These are phyloP conservation scores for Drosophila birchii DNA, from an alignment of 2,888 invertebrate species.

Conservation along the genomic window DNA sequence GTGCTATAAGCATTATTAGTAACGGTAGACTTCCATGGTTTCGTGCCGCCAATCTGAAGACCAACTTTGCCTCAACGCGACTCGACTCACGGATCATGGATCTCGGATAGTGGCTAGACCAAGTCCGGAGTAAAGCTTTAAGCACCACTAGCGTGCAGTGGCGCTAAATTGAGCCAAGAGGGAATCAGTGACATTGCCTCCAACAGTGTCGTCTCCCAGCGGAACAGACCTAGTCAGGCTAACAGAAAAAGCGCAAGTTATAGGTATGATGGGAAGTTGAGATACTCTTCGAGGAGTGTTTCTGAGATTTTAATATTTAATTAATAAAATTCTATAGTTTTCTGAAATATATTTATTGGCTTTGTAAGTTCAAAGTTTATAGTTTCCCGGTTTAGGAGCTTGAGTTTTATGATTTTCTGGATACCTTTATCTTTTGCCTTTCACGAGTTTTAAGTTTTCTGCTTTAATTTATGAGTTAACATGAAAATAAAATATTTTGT, in stretches of 20 bases:
- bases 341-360: not conserved
- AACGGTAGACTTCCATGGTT: conserved; percentile 66
- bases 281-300: conserved; percentile 30
- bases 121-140: conserved; percentile 9
- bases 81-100: conserved; percentile 38
- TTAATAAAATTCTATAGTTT: too few relatives aligned
- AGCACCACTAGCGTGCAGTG: conserved; percentile 65
- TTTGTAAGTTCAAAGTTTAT: not conserved
- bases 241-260: conserved; percentile 11
- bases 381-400: accelerated
- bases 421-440: too few relatives aligned
- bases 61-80: conserved; percentile 18
- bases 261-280: not conserved
- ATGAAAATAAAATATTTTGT: too few relatives aligned
- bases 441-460: too few relatives aligned
- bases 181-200: conserved; percentile 56
- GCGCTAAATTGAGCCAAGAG: conserved; percentile 62
- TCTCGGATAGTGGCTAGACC: conserved; percentile 19
- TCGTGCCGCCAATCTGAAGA: conserved; percentile 69
- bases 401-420: too few relatives aligned
- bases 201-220: conserved; percentile 49
- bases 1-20: conserved; percentile 43
- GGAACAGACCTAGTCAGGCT: conserved; percentile 37
- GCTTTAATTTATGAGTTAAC: too few relatives aligned
- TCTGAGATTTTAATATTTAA: too few relatives aligned